phyloP scores from a whole-genome alignment of 2,797 vertebrate species.

The Margarornis squamiger region DNA sequence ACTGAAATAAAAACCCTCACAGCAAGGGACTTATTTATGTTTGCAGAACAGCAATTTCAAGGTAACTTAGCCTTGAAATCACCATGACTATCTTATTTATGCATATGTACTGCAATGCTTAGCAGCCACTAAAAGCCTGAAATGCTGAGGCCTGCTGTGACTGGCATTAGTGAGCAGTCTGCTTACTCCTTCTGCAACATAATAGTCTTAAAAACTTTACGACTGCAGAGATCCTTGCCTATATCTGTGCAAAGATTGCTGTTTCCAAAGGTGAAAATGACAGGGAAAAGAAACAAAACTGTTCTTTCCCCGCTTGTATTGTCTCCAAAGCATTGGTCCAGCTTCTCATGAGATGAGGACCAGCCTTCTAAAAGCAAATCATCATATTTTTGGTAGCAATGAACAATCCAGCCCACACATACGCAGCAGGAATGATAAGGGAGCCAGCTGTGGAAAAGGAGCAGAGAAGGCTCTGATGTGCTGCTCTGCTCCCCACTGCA shows the following conservation, averaged over 20 bases:
- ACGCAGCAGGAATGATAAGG: accelerated
- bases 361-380: neutral
- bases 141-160: neutral
- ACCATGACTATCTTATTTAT: slow-evolving; percentile 51
- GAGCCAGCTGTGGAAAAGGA: neutral
- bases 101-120: neutral
- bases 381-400: neutral
- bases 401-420: neutral
- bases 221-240: neutral
- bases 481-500: neutral
- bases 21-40: neutral
- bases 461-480: neutral
- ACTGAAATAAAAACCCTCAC: neutral
- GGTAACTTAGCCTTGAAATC: slow-evolving; percentile 42
- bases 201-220: neutral
- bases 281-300: neutral
- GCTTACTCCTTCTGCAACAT: neutral
- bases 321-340: neutral
- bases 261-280: neutral
- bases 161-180: neutral
- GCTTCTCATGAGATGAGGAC: neutral
- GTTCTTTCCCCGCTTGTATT: neutral
- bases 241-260: neutral
- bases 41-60: slow-evolving; percentile 40
- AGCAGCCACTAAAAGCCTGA: neutral